Conservation (phyloP, 2,113 vertebrate genomes). For the Gymnarchus niloticus region DNA sequence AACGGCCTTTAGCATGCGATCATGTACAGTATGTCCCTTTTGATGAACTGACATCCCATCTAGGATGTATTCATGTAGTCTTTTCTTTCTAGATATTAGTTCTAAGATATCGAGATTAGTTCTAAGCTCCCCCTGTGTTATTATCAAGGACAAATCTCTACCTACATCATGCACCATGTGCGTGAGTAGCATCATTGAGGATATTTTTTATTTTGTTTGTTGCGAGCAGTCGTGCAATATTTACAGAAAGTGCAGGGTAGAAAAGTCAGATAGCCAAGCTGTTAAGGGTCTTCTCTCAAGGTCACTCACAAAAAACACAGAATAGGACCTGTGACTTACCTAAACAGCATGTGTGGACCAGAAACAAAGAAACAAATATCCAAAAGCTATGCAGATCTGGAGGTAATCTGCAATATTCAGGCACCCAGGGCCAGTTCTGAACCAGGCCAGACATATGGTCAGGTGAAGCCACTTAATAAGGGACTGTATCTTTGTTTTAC, state of each 20-base stretch:
- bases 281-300: not conserved
- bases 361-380: too few relatives aligned
- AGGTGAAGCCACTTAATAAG: not conserved
- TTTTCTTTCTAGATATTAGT: too few relatives aligned
- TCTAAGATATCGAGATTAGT: too few relatives aligned
- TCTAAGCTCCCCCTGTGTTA: too few relatives aligned
- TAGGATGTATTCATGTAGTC: too few relatives aligned
- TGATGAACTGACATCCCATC: too few relatives aligned
- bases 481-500: not conserved
- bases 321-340: too few relatives aligned
- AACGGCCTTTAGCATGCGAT: too few relatives aligned
- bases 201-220: not conserved
- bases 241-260: not conserved
- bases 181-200: not conserved
- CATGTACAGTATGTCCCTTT: too few relatives aligned
- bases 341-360: too few relatives aligned
- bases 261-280: not conserved
- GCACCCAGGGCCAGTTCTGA: not conserved
- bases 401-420: not conserved
- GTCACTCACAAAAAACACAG: not conserved
- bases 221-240: not conserved
- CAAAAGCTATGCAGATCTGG: not conserved
- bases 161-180: not conserved
- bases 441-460: not conserved
- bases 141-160: too few relatives aligned